Conservation (phyloP, 2,888 invertebrate genomes). For the Ganaspis brasiliensis region DNA sequence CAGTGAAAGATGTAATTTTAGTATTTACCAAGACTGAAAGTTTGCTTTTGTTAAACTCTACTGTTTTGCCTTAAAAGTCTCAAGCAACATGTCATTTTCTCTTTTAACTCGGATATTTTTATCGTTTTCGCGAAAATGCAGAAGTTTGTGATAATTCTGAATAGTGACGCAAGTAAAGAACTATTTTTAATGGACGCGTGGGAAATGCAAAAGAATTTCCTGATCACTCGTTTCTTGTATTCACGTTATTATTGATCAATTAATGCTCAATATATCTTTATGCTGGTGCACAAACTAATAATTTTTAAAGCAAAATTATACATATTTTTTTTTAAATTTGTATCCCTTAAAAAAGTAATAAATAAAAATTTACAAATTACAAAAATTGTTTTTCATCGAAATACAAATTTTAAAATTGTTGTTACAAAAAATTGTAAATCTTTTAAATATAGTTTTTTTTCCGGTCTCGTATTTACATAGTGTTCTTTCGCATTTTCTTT, state of each 20-base stretch:
- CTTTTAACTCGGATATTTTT: slow-evolving; percentile 22
- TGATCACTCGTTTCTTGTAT: slow-evolving; percentile 14
- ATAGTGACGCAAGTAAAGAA: slow-evolving; percentile 38
- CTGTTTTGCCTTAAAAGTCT: not conserved
- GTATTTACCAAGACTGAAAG: too few species aligned
- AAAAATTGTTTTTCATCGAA: too few species aligned
- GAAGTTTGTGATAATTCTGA: slow-evolving; percentile 33
- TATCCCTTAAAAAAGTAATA: too few species aligned
- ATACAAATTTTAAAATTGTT: too few species aligned
- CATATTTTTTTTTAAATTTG: slow-evolving; percentile 41
- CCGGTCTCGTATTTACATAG: too few species aligned
- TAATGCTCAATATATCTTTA: too few species aligned
- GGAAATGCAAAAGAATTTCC: slow-evolving; percentile 40
- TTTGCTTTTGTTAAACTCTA: not conserved
- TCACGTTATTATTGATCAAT: not conserved
- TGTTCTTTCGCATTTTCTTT: too few species aligned
- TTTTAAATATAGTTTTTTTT: too few species aligned
- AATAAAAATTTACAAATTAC: too few species aligned
- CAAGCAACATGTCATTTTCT: not conserved
- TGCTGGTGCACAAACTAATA: too few species aligned
- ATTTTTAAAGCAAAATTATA: not conserved
- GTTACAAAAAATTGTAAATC: too few species aligned
- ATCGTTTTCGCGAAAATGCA: slow-evolving; percentile 29
- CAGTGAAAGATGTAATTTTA: too few species aligned
- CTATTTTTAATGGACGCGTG: slow-evolving; percentile 40